Conservation (phyloP, 2,888 invertebrate species). For the Nymphalis urticae region DNA sequence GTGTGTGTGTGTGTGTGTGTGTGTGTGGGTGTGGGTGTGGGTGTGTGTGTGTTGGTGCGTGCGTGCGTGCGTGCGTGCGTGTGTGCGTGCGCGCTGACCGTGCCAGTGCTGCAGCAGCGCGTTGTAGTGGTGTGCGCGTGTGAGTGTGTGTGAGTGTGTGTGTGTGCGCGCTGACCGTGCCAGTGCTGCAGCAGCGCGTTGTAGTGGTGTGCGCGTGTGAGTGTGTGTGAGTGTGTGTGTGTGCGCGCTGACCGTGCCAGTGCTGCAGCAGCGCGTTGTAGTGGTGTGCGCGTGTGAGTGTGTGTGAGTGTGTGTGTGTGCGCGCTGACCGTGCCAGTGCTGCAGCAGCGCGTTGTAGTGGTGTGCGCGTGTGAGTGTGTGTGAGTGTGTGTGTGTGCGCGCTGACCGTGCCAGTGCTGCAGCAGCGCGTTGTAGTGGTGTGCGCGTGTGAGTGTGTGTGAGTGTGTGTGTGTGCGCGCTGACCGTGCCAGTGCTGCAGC, state of each 20-base stretch:
- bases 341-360: conserved; percentile 71
- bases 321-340: conserved; percentile 62
- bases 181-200: conserved; percentile 69
- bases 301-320: not conserved
- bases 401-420: conserved; percentile 67
- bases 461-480: not conserved
- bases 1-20: not conserved
- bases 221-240: not conserved
- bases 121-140: conserved; percentile 67
- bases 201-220: conserved; percentile 65
- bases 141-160: not conserved
- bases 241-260: conserved; percentile 58
- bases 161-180: conserved; percentile 50
- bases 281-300: conserved; percentile 56
- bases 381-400: not conserved
- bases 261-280: conserved; percentile 70
- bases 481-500: conserved; percentile 72
- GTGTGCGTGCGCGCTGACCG: conserved; percentile 39
- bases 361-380: conserved; percentile 50
- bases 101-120: conserved; percentile 72
- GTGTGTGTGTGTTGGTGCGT: not conserved
- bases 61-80: not conserved
- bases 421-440: conserved; percentile 69
- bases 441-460: conserved; percentile 48
- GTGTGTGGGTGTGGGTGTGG: not conserved